phyloP scores from a whole-genome alignment of 2,797 vertebrate species.

The Gobio occitaniae region DNA sequence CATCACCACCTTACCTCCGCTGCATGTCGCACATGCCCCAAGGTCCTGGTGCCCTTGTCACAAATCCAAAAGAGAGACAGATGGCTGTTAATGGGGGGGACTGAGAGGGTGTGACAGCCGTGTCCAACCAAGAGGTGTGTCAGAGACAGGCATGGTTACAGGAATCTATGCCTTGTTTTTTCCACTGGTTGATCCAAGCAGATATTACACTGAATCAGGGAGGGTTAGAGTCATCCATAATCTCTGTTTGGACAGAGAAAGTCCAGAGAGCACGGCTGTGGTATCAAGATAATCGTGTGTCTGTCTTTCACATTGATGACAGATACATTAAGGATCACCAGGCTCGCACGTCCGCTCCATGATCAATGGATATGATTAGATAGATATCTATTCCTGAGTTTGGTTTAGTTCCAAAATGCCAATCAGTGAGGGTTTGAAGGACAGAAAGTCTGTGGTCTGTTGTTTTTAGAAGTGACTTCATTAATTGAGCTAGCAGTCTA shows the following conservation, averaged over 20 bases:
- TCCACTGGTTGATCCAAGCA: conserved; percentile 44
- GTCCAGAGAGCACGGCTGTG: neutral
- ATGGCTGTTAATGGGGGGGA: conserved; percentile 61
- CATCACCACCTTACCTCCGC: conserved; percentile 58
- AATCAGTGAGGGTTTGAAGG: neutral
- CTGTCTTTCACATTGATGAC: neutral
- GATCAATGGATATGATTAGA: conserved; percentile 13
- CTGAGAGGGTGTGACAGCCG: conserved; percentile 50
- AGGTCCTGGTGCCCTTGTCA: conserved; percentile 65
- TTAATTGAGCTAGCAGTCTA: conserved; percentile 7
- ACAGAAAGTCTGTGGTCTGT: neutral
- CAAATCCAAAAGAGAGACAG: conserved; percentile 65
- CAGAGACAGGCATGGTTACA: conserved; percentile 33
- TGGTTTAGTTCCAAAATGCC: neutral
- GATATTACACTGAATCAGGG: conserved; percentile 21
- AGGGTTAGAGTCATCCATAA: conserved; percentile 11
- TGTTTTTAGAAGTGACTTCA: conserved; percentile 34
- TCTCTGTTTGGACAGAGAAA: neutral
- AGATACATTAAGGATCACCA: neutral
- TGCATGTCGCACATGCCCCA: conserved; percentile 60
- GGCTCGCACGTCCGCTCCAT: neutral
- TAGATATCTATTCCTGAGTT: neutral
- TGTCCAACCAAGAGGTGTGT: conserved; percentile 41
- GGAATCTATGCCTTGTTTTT: conserved; percentile 45
- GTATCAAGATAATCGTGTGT: conserved; percentile 4